These are phyloP conservation scores for Siphlonurus alternatus DNA, from an alignment of 2,888 invertebrate genomes.

Conservation along the genomic window DNA sequence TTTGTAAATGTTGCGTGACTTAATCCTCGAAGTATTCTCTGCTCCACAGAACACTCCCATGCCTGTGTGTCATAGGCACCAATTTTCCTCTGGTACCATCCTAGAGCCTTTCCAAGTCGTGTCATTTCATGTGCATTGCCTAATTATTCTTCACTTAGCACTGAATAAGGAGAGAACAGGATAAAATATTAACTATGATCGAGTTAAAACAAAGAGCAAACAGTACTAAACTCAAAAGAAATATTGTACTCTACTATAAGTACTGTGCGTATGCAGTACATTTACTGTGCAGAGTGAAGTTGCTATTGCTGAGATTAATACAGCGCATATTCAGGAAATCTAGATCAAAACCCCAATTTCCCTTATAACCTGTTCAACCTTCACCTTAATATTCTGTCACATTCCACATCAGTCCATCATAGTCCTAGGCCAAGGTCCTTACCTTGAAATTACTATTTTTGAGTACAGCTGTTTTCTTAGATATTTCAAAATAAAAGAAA, in stretches of 20 bases:
- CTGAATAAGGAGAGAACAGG: too few relatives aligned
- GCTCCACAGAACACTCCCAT: conserved; percentile 94
- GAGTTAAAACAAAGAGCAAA: too few relatives aligned
- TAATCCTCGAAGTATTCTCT: conserved; percentile 71
- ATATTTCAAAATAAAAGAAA: too few relatives aligned
- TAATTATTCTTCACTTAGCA: too few relatives aligned
- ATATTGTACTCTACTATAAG: too few relatives aligned
- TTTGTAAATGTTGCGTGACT: conserved; percentile 49
- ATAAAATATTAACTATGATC: too few relatives aligned
- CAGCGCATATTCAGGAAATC: not conserved
- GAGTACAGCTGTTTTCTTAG: too few relatives aligned
- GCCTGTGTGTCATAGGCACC: conserved; percentile 93
- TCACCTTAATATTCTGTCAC: not conserved
- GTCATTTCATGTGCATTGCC: not conserved
- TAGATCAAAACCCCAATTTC: not conserved
- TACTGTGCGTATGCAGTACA: too few relatives aligned
- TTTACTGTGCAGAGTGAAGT: not conserved
- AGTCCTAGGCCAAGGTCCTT: not conserved
- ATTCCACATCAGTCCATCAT: not conserved
- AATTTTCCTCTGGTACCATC: conserved; percentile 84
- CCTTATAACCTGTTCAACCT: not conserved
- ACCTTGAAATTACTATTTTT: not conserved
- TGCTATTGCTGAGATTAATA: not conserved
- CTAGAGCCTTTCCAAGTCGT: not conserved
- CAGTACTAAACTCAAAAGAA: too few relatives aligned